Percentiles rank a stretch among this genome's conserved stretches.
Conservation (phyloP, 2,113 vertebrate species). For the Heterotis niloticus region DNA sequence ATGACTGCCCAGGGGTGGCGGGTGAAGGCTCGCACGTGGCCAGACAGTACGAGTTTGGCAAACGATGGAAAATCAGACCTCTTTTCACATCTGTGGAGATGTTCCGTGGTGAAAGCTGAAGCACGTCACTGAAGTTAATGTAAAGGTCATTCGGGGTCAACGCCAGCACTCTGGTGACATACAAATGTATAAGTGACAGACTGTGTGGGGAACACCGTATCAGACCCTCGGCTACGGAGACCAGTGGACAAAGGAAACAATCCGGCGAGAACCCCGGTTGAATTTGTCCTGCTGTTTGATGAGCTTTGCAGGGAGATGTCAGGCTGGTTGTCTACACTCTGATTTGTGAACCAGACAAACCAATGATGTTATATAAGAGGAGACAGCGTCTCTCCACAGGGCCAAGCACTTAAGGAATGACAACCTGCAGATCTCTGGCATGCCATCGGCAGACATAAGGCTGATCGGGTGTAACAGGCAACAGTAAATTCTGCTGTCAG, state of each 20-base stretch:
- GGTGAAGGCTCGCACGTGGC: too few species aligned
- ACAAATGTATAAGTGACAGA: not conserved
- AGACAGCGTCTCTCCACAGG: not conserved
- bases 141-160: conserved; percentile 6
- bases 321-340: not conserved
- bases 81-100: not conserved
- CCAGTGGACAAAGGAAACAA: not conserved
- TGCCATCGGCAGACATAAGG: not conserved
- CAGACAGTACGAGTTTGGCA: too few species aligned
- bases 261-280: not conserved
- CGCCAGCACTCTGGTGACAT: not conserved
- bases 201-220: not conserved
- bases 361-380: not conserved
- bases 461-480: conserved; percentile 5
- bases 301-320: not conserved
- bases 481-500: conserved; percentile 2
- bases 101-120: not conserved
- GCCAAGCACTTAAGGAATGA: conserved; percentile 1
- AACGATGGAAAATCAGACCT: too few species aligned
- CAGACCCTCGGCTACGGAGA: not conserved
- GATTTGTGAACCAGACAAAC: not conserved
- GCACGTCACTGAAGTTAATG: not conserved
- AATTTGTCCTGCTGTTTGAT: not conserved
- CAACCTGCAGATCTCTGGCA: not conserved
- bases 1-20: too few species aligned